Conservation (phyloP, 2,888 invertebrate species). For the Nemotelus nigrinus region DNA sequence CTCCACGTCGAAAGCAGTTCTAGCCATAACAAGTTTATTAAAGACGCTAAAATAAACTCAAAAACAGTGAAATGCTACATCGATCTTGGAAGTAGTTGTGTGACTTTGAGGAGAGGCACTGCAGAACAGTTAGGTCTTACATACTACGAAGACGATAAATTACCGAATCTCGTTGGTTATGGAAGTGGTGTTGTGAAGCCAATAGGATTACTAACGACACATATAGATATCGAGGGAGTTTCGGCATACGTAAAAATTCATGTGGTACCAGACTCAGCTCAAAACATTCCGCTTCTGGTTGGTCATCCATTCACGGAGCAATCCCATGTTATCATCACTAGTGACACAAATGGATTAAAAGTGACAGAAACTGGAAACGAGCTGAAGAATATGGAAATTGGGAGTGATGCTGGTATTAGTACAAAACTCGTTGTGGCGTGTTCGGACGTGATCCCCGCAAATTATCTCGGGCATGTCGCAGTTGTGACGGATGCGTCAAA, state of each 20-base stretch:
- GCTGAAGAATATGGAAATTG: background rate
- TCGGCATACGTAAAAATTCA: conserved; percentile 7
- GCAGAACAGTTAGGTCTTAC: background rate
- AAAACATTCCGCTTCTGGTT: background rate
- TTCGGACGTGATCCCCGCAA: background rate
- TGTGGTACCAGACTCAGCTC: conserved; percentile 5
- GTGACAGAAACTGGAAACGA: background rate
- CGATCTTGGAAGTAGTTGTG: conserved; percentile 22
- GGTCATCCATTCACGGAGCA: conserved; percentile 32
- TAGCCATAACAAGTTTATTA: background rate
- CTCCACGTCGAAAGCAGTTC: background rate
- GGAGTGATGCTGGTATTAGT: background rate
- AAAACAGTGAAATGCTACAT: background rate
- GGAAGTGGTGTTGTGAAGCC: background rate
- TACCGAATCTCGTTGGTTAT: background rate
- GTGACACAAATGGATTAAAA: conserved; percentile 5
- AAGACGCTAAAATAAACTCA: background rate
- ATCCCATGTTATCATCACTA: conserved; percentile 3
- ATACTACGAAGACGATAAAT: background rate
- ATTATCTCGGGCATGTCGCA: conserved; percentile 8
- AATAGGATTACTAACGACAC: conserved; percentile 1
- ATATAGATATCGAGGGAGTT: conserved; percentile 12
- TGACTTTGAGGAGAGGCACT: background rate
- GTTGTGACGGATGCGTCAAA: conserved; percentile 5
- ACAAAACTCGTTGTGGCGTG: background rate